Conservation (phyloP, 2,797 vertebrate genomes). For the Vultur gryphus region DNA sequence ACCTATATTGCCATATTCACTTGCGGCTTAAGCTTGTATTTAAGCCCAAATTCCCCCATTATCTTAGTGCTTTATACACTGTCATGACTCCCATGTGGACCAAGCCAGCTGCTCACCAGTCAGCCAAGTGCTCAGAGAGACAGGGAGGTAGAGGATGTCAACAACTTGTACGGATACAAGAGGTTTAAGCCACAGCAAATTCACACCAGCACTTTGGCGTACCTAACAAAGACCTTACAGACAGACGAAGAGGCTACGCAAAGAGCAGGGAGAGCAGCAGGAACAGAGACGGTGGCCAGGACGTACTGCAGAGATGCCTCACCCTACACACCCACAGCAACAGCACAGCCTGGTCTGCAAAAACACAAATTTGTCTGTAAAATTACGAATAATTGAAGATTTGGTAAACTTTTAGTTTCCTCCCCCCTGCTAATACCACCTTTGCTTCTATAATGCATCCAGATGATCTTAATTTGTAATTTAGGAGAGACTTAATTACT, state of each 20-base stretch:
- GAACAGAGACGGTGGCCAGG: neutral
- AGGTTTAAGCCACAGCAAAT: neutral
- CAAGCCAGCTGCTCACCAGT: neutral
- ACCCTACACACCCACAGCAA: neutral
- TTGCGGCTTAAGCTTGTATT: neutral
- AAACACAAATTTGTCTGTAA: neutral
- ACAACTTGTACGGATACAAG: neutral
- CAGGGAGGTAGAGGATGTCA: neutral
- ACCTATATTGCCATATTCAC: neutral
- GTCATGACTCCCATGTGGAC: neutral
- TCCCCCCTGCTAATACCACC: neutral
- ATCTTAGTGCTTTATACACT: neutral
- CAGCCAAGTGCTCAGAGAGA: neutral
- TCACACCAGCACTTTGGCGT: neutral
- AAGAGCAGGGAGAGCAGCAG: neutral
- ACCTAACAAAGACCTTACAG: neutral
- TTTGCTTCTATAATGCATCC: conserved; percentile 14
- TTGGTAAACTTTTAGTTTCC: neutral
- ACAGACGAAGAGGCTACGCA: neutral
- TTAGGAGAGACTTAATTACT: conserved; percentile 41
- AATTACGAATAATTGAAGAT: neutral
- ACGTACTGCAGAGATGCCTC: neutral
- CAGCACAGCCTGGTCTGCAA: neutral
- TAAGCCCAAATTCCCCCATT: neutral
- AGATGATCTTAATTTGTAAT: conserved; percentile 60